These are phyloP conservation scores for Pelmatolapia mariae DNA, from an alignment of 2,113 vertebrate species.

Conservation along the genomic window DNA sequence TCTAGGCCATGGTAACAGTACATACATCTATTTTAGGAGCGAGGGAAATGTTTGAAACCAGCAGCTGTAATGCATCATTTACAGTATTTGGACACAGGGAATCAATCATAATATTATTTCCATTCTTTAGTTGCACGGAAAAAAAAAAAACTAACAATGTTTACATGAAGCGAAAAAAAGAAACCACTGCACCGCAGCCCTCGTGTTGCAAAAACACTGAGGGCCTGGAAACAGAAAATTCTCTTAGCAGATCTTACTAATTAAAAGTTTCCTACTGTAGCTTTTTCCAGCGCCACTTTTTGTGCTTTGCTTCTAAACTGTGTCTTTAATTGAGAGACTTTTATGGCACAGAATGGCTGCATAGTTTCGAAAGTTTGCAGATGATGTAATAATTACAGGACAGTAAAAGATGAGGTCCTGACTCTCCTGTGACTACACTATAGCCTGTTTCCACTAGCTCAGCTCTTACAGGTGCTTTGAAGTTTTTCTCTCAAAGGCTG, in stretches of 20 bases:
- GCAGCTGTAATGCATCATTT: neutral
- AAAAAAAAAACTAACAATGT: neutral
- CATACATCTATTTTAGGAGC: neutral
- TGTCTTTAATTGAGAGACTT: neutral
- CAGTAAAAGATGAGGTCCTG: neutral
- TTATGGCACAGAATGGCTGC: neutral
- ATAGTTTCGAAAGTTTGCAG: neutral
- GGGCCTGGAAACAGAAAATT: neutral
- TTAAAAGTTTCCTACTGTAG: neutral
- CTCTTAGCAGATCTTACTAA: neutral
- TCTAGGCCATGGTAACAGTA: neutral
- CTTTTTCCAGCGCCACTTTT: neutral
- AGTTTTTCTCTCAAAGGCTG: neutral
- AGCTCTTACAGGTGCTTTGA: neutral
- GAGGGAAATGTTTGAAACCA: neutral
- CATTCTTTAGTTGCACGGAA: rapidly evolving
- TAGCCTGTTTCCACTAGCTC: neutral
- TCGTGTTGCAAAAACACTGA: neutral
- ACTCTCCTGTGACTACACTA: neutral
- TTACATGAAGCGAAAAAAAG: neutral
- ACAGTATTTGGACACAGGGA: neutral
- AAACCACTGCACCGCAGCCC: neutral
- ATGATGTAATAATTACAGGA: neutral
- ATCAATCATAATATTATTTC: rapidly evolving
- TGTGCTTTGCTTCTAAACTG: neutral